A percentile compares a stretch with the other conserved stretches of the same genome.
Conservation (phyloP, 2,113 vertebrate genomes). For the Pluvialis apricaria region DNA sequence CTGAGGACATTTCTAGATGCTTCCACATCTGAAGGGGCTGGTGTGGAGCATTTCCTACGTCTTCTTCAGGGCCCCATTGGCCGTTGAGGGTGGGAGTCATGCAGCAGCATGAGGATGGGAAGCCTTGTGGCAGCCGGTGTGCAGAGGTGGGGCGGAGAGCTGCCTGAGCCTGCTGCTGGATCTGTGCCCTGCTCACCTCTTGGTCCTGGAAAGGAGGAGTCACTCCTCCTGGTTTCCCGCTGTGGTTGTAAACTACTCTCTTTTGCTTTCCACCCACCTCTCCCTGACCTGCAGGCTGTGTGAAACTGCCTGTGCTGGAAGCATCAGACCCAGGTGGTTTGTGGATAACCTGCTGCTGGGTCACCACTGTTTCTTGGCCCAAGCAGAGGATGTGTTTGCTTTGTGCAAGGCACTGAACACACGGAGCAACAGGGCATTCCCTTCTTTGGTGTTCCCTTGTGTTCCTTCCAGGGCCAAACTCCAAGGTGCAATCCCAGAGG, state of each 20-base stretch:
- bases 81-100: background rate
- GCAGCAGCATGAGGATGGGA: background rate
- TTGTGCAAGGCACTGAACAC: background rate
- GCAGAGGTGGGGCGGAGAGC: background rate
- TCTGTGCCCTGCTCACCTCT: background rate
- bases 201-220: background rate
- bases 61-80: background rate
- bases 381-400: background rate
- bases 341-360: background rate
- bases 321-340: background rate
- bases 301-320: background rate
- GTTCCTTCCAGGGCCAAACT: background rate
- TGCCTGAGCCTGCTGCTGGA: background rate
- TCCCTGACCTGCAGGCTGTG: background rate
- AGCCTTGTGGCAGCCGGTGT: background rate
- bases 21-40: background rate
- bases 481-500: background rate
- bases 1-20: background rate
- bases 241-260: background rate
- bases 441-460: background rate
- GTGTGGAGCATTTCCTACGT: background rate
- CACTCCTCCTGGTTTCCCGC: background rate
- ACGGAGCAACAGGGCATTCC: background rate
- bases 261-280: background rate
- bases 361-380: background rate